Conservation (phyloP, 2,888 invertebrate genomes). For the Philonicus albiceps region DNA sequence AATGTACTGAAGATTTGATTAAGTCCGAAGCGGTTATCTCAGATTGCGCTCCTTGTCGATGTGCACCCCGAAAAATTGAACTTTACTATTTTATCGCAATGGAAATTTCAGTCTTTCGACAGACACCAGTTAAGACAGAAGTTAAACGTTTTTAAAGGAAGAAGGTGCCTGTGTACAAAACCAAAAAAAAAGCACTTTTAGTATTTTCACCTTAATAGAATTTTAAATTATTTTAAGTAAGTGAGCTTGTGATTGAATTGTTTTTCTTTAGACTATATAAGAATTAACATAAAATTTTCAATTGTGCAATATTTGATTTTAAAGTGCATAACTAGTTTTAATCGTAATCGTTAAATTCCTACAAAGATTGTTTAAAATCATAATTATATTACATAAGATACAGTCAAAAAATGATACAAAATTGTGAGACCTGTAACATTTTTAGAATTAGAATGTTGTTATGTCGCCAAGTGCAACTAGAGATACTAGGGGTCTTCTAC, state of each 20-base stretch:
- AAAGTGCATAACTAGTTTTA: background rate
- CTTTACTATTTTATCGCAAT: background rate
- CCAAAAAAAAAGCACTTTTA: background rate
- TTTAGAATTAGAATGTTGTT: background rate
- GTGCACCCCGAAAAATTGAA: background rate
- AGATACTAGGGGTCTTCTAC: background rate
- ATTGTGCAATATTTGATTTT: background rate
- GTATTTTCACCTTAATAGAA: background rate
- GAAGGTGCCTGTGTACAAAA: background rate
- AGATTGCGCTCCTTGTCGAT: background rate
- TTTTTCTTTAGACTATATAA: background rate
- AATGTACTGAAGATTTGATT: conserved; percentile 22
- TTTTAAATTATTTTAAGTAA: background rate
- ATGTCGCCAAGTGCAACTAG: background rate
- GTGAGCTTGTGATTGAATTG: background rate
- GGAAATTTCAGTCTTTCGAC: background rate
- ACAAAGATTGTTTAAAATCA: background rate
- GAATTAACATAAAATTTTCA: background rate
- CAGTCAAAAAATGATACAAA: background rate
- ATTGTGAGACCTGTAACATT: background rate
- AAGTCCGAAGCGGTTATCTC: background rate
- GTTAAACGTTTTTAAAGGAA: background rate
- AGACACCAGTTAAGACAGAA: background rate
- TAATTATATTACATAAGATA: background rate
- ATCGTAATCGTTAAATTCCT: background rate